phyloP scores from a whole-genome alignment of 2,888 invertebrate genomes.

The Sturmia bella region DNA sequence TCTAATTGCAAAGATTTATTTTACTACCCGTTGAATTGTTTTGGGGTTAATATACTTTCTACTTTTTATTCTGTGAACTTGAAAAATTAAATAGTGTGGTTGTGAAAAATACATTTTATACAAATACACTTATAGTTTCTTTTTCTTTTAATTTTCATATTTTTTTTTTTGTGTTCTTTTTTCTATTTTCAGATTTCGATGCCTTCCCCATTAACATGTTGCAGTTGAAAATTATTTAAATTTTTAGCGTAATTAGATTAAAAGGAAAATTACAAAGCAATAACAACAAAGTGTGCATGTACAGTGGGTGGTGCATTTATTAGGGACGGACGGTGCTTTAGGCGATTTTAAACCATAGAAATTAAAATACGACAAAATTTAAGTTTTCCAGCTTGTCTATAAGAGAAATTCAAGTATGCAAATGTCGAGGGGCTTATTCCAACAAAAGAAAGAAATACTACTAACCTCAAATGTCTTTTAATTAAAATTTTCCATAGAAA shows the following conservation, averaged over 20 bases:
- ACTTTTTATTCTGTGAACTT: conserved; percentile 37
- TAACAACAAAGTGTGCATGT: too few species aligned
- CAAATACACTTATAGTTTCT: neutral
- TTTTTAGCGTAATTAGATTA: conserved; percentile 56
- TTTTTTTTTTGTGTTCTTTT: conserved; percentile 1
- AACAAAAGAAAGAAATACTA: too few species aligned
- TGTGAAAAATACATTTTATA: conserved; percentile 22
- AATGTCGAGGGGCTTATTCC: too few species aligned
- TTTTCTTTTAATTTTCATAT: conserved; percentile 26
- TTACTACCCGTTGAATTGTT: neutral
- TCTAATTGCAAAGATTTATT: neutral
- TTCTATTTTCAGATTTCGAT: conserved; percentile 3
- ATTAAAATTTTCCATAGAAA: too few species aligned
- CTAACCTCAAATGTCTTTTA: too few species aligned
- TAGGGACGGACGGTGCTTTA: too few species aligned
- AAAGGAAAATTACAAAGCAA: conserved; percentile 7
- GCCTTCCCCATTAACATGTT: conserved; percentile 56
- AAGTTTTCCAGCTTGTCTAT: too few species aligned
- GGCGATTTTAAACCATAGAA: too few species aligned
- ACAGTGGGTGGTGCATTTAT: too few species aligned
- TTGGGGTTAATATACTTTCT: neutral
- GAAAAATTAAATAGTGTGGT: conserved; percentile 10
- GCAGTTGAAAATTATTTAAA: conserved; percentile 42
- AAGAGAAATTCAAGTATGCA: too few species aligned
- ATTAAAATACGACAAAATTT: too few species aligned